Evolutionary conservation across 2,797 vertebrate genomes (phyloP).

Genomic region (Taenioides sp.): DNA sequence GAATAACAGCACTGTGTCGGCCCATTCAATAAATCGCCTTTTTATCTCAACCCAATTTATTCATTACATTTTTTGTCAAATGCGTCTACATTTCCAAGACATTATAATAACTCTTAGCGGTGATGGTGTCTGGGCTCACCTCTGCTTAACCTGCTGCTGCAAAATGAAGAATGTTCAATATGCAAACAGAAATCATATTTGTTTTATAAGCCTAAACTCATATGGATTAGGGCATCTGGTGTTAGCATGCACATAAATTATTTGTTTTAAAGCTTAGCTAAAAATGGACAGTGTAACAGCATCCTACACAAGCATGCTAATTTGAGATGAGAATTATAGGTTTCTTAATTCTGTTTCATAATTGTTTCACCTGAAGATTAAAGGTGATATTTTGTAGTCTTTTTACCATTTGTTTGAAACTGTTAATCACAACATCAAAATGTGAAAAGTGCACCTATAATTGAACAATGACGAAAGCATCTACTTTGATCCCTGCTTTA

Average conservation of each 20-base stretch:
- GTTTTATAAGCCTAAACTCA: constrained; percentile 10
- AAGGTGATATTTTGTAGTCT: no score
- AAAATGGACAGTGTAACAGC: not conserved
- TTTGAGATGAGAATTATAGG: not conserved
- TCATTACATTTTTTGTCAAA: constrained; percentile 17
- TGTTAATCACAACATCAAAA: not conserved
- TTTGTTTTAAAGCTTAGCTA: not conserved
- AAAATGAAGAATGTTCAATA: constrained; percentile 8
- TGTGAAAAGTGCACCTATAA: not conserved
- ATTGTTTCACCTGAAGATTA: not conserved
- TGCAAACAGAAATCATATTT: constrained; percentile 2
- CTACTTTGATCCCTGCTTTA: no score
- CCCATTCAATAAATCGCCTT: constrained; percentile 13
- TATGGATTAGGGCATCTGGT: not conserved
- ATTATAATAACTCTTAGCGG: constrained; percentile 1
- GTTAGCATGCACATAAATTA: not conserved
- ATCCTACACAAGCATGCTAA: not conserved
- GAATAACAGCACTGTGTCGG: constrained; percentile 14
- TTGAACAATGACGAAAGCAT: not conserved
- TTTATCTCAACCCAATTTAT: constrained; percentile 20
- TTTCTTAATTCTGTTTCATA: not conserved
- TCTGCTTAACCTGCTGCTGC: not conserved
- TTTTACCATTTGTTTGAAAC: no score
- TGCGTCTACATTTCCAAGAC: constrained; percentile 13
- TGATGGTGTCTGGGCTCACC: constrained; percentile 7